Conservation (phyloP, 2,113 vertebrate genomes). For the Nansenia antarctica region DNA sequence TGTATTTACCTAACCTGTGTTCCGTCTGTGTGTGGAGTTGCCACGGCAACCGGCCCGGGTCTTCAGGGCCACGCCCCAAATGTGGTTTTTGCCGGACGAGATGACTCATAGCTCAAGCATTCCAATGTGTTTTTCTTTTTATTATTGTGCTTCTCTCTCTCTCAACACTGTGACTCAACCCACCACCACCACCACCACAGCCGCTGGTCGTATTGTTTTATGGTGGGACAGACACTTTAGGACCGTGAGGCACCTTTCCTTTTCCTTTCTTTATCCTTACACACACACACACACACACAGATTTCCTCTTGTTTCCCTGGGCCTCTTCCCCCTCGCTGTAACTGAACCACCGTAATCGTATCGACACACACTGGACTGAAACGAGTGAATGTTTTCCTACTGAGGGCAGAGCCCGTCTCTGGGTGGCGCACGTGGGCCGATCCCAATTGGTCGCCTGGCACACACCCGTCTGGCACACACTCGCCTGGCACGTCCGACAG, state of each 20-base stretch:
- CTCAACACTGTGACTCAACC: background rate
- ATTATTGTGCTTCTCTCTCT: slow-evolving; percentile 8
- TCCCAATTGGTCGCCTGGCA: slow-evolving; percentile 38
- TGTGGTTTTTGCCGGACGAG: slow-evolving; percentile 33
- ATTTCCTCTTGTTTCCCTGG: slow-evolving; percentile 10
- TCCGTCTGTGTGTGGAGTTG: slow-evolving; percentile 54
- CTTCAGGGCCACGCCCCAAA: slow-evolving; percentile 67
- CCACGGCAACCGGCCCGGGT: slow-evolving; percentile 60
- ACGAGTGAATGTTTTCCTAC: background rate
- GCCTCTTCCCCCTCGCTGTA: background rate
- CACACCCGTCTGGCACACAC: slow-evolving; percentile 29
- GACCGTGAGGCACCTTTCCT: background rate
- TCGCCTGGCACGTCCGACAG: slow-evolving; percentile 34
- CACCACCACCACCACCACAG: background rate
- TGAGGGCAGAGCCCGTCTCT: slow-evolving; percentile 12
- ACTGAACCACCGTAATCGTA: background rate
- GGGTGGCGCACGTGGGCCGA: slow-evolving; percentile 27
- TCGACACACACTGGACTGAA: background rate
- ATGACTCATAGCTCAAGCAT: slow-evolving; percentile 69
- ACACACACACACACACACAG: background rate
- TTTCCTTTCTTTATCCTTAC: background rate
- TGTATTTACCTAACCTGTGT: slow-evolving; percentile 65
- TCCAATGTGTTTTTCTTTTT: slow-evolving; percentile 4
- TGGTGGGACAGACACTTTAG: background rate
- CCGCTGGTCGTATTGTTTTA: background rate